Evolutionary conservation across 2,113 vertebrate genomes (phyloP), one percentile per base, ranked within the genome.

Genomic region (Piaya cayana): DNA sequence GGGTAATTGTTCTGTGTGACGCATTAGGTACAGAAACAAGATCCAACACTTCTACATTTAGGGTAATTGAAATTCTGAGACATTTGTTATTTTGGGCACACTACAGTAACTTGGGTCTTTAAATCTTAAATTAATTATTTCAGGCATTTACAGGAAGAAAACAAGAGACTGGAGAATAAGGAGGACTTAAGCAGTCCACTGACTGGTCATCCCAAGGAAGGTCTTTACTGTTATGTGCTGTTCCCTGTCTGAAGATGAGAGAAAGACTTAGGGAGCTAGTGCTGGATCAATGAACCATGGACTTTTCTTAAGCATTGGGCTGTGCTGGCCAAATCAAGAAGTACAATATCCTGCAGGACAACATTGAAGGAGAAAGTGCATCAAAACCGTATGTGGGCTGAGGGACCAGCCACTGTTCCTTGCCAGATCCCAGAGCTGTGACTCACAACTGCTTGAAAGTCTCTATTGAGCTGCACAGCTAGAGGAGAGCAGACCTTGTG

Each of bases 21-120:
- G 97, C 97, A 98, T 96, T 97, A 97, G 92, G 75, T 84, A 68
- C 69, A 94, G 97, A 84, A 96, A 95, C 17, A 2, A 67, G 55
- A 97, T 97, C 95, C 96, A 97, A 55, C 84, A 79, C 85, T 96
- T 89, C 92, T 91, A 92, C 96, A 96, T 98, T 98, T 97, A 97
- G 62, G 92, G 94, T 98, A 98, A 98, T 97, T 98, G 96, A 98
- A 98, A 97, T 92, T 95, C 95, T 96, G 94, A 98, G 97, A 97
- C 93, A 91, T 97, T 97, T 97, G 98, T 98, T 97, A 96, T 96
- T 97, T 97, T 94, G 91, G 97, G 93, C 96, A 96, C 74, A 74
- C 86, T 96, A 94, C 84, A 93, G 91, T 95, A 97, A 96, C 93
- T 97, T 88, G 60, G 60, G 45, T 95, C 97, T 97, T 98, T 94